Conservation (phyloP, 1,140 invertebrate species). For the Geopemphigus sp. region DNA sequence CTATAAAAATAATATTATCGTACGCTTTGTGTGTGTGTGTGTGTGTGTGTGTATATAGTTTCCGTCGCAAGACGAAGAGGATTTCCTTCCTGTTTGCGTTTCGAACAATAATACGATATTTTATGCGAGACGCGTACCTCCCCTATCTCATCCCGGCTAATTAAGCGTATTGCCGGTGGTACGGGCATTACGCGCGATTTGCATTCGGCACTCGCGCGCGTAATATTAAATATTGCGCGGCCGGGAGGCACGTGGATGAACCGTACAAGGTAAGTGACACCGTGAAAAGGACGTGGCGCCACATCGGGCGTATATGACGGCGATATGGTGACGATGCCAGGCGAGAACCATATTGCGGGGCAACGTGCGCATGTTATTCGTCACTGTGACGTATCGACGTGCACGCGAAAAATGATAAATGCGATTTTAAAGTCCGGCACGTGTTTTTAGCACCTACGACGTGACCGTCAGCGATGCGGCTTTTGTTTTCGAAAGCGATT, state of each 20-base stretch:
- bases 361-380: neutral
- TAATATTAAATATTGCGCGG: neutral
- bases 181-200: neutral
- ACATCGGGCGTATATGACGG: too few species aligned
- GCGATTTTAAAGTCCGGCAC: neutral
- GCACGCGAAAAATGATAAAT: constrained; percentile 10
- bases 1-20: neutral
- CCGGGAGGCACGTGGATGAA: neutral
- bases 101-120: neutral
- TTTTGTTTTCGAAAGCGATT: neutral
- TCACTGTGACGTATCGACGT: neutral
- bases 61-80: too few species aligned
- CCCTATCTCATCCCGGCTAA: neutral
- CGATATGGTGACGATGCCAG: too few species aligned
- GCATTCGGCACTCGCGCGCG: neutral
- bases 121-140: neutral
- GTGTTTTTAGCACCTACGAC: neutral
- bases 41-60: too few species aligned
- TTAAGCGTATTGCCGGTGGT: neutral
- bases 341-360: neutral
- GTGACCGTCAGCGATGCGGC: neutral
- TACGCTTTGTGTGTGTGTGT: too few species aligned
- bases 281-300: constrained; percentile 7
- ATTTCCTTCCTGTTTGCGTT: too few species aligned
- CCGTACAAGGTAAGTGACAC: neutral